Conservation (phyloP, 2,888 invertebrate genomes). For the Lochmaea capreae region DNA sequence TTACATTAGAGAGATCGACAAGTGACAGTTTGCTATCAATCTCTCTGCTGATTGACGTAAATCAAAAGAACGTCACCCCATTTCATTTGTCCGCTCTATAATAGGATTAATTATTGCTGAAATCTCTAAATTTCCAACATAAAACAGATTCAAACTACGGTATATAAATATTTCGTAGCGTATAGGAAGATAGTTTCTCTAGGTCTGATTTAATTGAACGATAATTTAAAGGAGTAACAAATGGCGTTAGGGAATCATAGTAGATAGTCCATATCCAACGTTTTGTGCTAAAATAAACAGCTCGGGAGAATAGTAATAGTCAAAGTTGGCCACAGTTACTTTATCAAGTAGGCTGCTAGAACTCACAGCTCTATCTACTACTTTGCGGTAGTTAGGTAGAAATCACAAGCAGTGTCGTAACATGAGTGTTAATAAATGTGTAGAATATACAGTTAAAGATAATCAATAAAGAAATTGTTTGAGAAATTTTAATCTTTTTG, state of each 20-base stretch:
- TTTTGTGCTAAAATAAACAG: constrained; percentile 58
- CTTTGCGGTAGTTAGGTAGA: constrained; percentile 29
- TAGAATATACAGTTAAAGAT: too few species aligned
- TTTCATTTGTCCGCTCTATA: too few species aligned
- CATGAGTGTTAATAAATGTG: not conserved
- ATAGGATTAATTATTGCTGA: too few species aligned
- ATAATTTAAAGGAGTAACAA: constrained; percentile 48
- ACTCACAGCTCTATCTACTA: constrained; percentile 18
- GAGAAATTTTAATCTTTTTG: too few species aligned
- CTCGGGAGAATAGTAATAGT: constrained; percentile 63
- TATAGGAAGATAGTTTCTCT: not conserved
- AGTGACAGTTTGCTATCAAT: too few species aligned
- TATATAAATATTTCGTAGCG: constrained; percentile 28
- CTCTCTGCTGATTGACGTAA: too few species aligned
- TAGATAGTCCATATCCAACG: constrained; percentile 43
- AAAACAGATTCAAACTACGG: constrained; percentile 11
- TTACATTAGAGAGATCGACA: too few species aligned
- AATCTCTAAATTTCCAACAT: not conserved
- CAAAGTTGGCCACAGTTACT: constrained; percentile 65
- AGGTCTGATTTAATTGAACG: constrained; percentile 45
- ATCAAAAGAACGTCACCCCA: too few species aligned
- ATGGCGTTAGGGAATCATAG: constrained; percentile 35
- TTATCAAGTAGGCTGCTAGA: constrained; percentile 59
- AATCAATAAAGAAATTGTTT: too few species aligned
- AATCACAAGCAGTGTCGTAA: constrained; percentile 13